Conservation (phyloP, 2,888 invertebrate species). For the Mesochorus sp. region DNA sequence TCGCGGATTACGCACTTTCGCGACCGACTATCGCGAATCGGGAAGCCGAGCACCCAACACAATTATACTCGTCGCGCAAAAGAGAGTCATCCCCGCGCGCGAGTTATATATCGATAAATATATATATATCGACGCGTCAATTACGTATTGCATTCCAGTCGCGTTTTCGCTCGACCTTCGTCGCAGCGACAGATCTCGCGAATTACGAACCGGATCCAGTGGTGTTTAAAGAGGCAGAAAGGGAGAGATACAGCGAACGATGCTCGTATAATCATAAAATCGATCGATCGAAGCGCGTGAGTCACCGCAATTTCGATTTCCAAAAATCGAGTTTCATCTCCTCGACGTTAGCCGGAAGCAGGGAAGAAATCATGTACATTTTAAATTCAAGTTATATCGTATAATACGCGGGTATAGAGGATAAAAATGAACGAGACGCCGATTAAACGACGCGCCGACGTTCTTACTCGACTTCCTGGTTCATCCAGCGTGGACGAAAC, state of each 20-base stretch:
- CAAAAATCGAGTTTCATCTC: no score
- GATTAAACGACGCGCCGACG: conserved; percentile 58
- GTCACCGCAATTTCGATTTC: no score
- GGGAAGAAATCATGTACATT: no score
- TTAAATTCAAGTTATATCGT: no score
- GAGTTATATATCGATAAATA: background rate
- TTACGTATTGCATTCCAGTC: conserved; percentile 42
- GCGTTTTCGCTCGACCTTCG: conserved; percentile 54
- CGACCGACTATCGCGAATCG: conserved; percentile 18
- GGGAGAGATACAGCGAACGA: no score
- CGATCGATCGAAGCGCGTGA: no score
- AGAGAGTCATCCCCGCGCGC: conserved; percentile 11
- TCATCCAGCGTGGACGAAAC: conserved; percentile 34
- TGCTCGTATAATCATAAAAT: no score
- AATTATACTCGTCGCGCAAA: conserved; percentile 28
- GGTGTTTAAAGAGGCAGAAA: background rate
- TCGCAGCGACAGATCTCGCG: conserved; percentile 18
- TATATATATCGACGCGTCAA: background rate
- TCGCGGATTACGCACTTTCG: conserved; percentile 57
- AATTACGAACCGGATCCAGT: conserved; percentile 41
- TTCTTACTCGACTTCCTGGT: conserved; percentile 51
- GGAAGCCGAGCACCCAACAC: conserved; percentile 38
- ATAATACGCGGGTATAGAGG: no score
- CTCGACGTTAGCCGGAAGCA: no score
- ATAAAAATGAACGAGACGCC: background rate